phyloP scores from a whole-genome alignment of 2,888 invertebrate species.

The Serrognathus titanus region DNA sequence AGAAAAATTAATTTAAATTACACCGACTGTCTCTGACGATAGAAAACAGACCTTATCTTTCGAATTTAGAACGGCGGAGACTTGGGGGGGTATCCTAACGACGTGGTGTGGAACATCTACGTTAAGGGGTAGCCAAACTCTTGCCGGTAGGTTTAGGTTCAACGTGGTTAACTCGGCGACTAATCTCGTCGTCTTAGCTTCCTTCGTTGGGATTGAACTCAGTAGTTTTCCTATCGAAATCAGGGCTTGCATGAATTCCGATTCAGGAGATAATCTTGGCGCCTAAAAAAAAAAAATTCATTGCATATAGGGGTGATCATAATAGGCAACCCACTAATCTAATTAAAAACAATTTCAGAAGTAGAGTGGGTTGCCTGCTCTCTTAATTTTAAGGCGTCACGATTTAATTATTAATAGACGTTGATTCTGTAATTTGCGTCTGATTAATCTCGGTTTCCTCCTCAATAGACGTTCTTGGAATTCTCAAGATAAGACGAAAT shows the following conservation, averaged over 20 bases:
- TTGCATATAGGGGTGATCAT: neutral
- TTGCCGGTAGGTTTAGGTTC: constrained; percentile 94
- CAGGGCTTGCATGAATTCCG: constrained; percentile 84
- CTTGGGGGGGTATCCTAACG: constrained; percentile 93
- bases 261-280: constrained; percentile 76
- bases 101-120: constrained; percentile 84
- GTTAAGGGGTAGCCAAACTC: constrained; percentile 96
- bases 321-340: no score
- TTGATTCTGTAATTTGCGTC: no score
- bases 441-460: no score
- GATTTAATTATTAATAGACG: no score
- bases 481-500: no score
- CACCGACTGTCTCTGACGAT: no score
- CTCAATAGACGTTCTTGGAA: no score
- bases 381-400: no score
- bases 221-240: constrained; percentile 82
- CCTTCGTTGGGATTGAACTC: constrained; percentile 79
- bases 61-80: constrained; percentile 96
- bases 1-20: neutral
- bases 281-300: constrained; percentile 54
- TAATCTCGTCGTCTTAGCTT: constrained; percentile 87
- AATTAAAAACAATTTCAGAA: no score
- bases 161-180: constrained; percentile 90
- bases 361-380: no score
- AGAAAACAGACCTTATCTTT: constrained; percentile 77